A percentile compares a stretch with the other conserved stretches of the same genome.
Evolutionary conservation across 2,113 vertebrate species (phyloP).

Genomic region (Melanotaenia duboulayi): DNA sequence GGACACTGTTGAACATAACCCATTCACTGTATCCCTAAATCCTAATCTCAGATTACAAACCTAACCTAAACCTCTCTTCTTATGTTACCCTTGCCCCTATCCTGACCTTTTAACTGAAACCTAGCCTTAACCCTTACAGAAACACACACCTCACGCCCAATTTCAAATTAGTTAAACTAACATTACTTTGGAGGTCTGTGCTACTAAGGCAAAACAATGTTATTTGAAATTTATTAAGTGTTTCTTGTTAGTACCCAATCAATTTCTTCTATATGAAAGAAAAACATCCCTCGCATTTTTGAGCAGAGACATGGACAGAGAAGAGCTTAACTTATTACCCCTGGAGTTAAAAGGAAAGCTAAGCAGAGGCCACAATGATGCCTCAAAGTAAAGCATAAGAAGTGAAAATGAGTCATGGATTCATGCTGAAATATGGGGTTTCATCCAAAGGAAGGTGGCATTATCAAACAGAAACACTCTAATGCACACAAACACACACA

Average conservation of each 20-base stretch:
- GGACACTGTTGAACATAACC: neutral
- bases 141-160: slow-evolving; percentile 15
- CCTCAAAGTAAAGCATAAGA: slow-evolving; percentile 11
- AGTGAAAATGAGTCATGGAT: slow-evolving; percentile 45
- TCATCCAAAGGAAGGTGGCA: slow-evolving; percentile 23
- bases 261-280: slow-evolving; percentile 52
- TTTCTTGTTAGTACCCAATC: slow-evolving; percentile 69
- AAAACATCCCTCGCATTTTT: slow-evolving; percentile 37
- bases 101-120: neutral
- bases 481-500: slow-evolving; percentile 39
- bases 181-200: slow-evolving; percentile 35
- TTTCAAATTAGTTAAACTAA: slow-evolving; percentile 54
- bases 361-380: slow-evolving; percentile 28
- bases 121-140: slow-evolving; percentile 2
- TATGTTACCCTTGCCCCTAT: neutral
- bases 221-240: slow-evolving; percentile 64
- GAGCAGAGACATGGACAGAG: slow-evolving; percentile 44
- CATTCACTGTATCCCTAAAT: neutral
- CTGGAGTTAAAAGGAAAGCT: slow-evolving; percentile 15
- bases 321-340: slow-evolving; percentile 54
- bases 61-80: neutral
- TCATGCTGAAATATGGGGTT: slow-evolving; percentile 37
- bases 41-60: neutral
- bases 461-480: slow-evolving; percentile 51
- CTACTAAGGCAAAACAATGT: slow-evolving; percentile 28